A percentile compares a stretch with the other conserved stretches of the same genome.
Conservation (phyloP, 2,113 vertebrate genomes). For the Anas platyrhynchos region DNA sequence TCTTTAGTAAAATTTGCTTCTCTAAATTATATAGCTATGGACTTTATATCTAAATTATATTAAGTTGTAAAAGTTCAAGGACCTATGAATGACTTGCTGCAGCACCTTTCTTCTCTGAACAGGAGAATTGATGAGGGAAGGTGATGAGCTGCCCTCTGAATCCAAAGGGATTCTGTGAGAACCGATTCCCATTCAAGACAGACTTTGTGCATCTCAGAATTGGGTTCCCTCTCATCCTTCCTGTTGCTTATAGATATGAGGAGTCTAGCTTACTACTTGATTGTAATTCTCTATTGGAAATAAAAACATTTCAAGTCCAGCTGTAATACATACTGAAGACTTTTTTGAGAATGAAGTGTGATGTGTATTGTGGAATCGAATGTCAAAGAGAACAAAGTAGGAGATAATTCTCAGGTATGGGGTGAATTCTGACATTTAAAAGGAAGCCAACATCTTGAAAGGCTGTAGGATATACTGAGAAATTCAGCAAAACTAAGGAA, state of each 20-base stretch:
- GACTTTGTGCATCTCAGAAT: not conserved
- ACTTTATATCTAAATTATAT: not conserved
- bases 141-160: not conserved
- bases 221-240: not conserved
- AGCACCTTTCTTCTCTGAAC: not conserved
- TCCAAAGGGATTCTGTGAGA: not conserved
- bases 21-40: not conserved
- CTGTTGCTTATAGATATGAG: accelerated
- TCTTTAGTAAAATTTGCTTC: not conserved
- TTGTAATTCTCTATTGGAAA: not conserved
- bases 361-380: not conserved
- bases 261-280: not conserved
- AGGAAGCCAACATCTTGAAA: not conserved
- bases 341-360: not conserved
- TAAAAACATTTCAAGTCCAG: not conserved
- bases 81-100: not conserved
- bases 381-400: accelerated
- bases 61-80: not conserved
- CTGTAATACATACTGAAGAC: not conserved
- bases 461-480: not conserved
- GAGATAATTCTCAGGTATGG: not conserved
- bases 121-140: not conserved
- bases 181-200: not conserved
- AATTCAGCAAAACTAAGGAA: not conserved
- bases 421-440: not conserved